Percentiles rank a stretch among this genome's conserved stretches.
Evolutionary conservation across 1,140 invertebrate genomes (phyloP).

Genomic region (Drosophila funebris): DNA sequence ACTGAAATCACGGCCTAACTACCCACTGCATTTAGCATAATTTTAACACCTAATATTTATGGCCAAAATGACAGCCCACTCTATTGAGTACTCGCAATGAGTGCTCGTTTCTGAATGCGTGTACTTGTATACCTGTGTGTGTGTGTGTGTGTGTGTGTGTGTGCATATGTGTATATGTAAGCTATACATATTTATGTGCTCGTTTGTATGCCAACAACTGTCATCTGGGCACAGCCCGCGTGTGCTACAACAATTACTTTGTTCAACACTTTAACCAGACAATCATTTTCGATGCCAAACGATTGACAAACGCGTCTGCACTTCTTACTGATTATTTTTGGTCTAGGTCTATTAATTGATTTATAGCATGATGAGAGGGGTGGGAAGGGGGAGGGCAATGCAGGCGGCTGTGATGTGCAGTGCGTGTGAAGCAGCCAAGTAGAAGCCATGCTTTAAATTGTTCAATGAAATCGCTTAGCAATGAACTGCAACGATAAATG

Average conservation of each 20-base stretch:
- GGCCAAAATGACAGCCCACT: conserved; percentile 48
- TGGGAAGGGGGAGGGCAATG: too few species aligned
- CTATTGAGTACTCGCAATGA: conserved; percentile 26
- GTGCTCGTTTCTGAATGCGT: not conserved
- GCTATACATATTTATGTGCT: conserved; percentile 46
- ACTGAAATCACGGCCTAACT: conserved; percentile 50
- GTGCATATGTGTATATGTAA: conserved; percentile 16
- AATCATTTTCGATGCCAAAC: conserved; percentile 24
- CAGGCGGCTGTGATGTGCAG: not conserved
- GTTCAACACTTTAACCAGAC: conserved; percentile 39
- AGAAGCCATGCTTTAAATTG: conserved; percentile 6
- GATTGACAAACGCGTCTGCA: conserved; percentile 12
- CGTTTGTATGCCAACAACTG: conserved; percentile 60
- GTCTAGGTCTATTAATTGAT: conserved; percentile 15
- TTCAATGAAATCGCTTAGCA: conserved; percentile 39
- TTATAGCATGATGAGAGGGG: conserved; percentile 12
- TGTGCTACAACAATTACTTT: conserved; percentile 29
- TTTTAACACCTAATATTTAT: conserved; percentile 57
- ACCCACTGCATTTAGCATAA: conserved; percentile 56
- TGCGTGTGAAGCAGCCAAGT: conserved; percentile 17
- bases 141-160: conserved; percentile 5
- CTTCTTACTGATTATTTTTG: not conserved
- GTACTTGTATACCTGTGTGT: not conserved
- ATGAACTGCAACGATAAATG: conserved; percentile 11
- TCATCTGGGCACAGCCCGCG: conserved; percentile 48